phyloP scores from a whole-genome alignment of 2,797 vertebrate species.

The Falco naumanni region DNA sequence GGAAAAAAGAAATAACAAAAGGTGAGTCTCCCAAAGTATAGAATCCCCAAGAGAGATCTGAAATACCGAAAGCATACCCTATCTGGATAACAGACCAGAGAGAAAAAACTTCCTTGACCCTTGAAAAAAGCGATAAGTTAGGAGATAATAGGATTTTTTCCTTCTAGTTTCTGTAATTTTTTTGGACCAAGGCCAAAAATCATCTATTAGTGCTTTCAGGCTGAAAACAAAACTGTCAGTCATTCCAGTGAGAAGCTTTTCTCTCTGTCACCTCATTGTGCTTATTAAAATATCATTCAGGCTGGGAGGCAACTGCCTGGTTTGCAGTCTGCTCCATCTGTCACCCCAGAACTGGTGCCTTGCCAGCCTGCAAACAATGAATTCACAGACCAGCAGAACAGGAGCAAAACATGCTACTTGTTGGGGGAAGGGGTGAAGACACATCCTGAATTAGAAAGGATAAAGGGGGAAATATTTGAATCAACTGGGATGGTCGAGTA shows the following conservation, averaged over 20 bases:
- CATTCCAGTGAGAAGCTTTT: slow-evolving; percentile 46
- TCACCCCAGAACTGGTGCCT: slow-evolving; percentile 43
- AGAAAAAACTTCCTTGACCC: not conserved
- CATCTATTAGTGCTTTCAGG: slow-evolving; percentile 55
- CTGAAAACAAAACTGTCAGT: slow-evolving; percentile 67
- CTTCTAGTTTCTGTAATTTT: not conserved
- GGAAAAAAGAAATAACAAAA: not conserved
- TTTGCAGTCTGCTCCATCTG: slow-evolving; percentile 63
- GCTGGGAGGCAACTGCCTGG: slow-evolving; percentile 46
- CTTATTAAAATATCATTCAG: slow-evolving; percentile 73
- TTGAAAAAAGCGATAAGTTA: not conserved
- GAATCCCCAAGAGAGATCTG: not conserved
- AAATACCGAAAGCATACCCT: not conserved
- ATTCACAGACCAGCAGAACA: slow-evolving; percentile 36
- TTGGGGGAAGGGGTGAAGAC: not conserved
- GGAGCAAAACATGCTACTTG: not conserved
- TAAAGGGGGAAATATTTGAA: not conserved
- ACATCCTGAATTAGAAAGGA: slow-evolving; percentile 1
- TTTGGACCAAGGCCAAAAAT: slow-evolving; percentile 35
- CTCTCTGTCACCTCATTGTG: slow-evolving; percentile 56
- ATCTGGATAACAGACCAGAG: not conserved
- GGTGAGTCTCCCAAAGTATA: not conserved
- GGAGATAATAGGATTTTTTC: slow-evolving; percentile 16
- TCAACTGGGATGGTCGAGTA: not conserved
- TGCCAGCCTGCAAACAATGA: slow-evolving; percentile 57